Evolutionary conservation across 2,888 invertebrate genomes (phyloP).

Genomic region (Spialia ferax): DNA sequence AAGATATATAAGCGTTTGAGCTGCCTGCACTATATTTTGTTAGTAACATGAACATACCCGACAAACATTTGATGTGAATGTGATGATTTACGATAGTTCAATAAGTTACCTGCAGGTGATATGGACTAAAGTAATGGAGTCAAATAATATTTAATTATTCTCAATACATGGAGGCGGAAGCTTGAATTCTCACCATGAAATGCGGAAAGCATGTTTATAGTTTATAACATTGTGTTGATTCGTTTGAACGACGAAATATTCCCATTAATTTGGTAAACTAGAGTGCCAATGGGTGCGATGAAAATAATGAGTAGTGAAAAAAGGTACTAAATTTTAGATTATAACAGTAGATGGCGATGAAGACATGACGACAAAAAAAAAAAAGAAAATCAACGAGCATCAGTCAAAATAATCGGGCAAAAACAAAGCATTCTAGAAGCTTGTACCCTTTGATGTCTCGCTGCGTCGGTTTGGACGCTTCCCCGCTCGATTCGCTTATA

Average conservation of each 20-base stretch:
- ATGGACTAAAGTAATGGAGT: background rate
- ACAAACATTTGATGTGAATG: constrained; percentile 34
- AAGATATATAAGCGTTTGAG: no score
- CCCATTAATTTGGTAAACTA: constrained; percentile 25
- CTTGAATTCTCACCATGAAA: background rate
- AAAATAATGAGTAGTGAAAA: constrained; percentile 8
- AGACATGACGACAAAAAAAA: constrained; percentile 49
- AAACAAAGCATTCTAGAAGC: constrained; percentile 80
- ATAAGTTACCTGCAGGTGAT: background rate
- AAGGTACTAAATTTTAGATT: constrained; percentile 1
- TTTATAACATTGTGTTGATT: constrained; percentile 17
- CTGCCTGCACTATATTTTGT: no score
- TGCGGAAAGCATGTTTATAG: constrained; percentile 39
- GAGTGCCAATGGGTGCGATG: constrained; percentile 26
- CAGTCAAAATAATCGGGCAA: constrained; percentile 74
- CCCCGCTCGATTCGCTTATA: constrained; percentile 83
- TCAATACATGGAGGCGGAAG: background rate
- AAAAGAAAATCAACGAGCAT: constrained; percentile 68
- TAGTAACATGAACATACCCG: constrained; percentile 14
- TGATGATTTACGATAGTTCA: constrained; percentile 23
- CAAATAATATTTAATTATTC: background rate
- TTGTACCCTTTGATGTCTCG: constrained; percentile 83
- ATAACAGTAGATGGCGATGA: constrained; percentile 47
- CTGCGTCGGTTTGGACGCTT: constrained; percentile 79
- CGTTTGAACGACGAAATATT: constrained; percentile 13